These are phyloP conservation scores for Exocentrus adspersus DNA, from an alignment of 2,888 invertebrate species.

Conservation along the genomic window DNA sequence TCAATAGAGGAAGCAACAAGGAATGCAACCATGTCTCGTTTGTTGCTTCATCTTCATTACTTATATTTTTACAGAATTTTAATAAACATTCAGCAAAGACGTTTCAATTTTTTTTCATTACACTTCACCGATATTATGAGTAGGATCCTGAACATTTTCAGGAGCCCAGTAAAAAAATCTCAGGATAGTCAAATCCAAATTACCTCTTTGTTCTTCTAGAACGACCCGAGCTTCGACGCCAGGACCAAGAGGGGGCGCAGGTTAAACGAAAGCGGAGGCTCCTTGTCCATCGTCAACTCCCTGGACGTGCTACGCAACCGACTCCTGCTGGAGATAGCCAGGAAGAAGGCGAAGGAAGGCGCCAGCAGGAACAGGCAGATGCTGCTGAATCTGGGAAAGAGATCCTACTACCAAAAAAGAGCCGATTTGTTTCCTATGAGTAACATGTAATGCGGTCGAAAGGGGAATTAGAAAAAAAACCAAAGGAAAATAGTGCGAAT, in stretches of 20 bases:
- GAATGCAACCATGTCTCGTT: too few relatives aligned
- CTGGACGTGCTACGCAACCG: conserved; percentile 87
- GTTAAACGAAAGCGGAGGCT: conserved; percentile 49
- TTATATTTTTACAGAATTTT: too few relatives aligned
- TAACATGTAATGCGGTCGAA: conserved; percentile 47
- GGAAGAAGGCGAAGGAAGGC: conserved; percentile 83
- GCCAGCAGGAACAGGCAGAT: conserved; percentile 79
- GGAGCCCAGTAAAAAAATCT: too few relatives aligned
- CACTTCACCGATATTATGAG: too few relatives aligned
- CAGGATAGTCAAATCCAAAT: too few relatives aligned
- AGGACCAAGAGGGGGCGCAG: conserved; percentile 43
- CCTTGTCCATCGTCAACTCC: conserved; percentile 85
- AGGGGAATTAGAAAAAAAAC: conserved; percentile 15
- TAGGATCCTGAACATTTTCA: too few relatives aligned
- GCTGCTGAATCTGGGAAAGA: conserved; percentile 81
- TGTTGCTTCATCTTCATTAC: too few relatives aligned
- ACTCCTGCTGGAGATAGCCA: conserved; percentile 81
- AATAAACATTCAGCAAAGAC: too few relatives aligned
- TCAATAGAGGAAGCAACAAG: too few relatives aligned
- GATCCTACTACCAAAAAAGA: conserved; percentile 60
- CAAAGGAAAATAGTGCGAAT: neutral
- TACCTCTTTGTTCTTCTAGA: conserved; percentile 32
- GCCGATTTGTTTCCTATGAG: conserved; percentile 45
- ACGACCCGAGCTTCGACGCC: conserved; percentile 32
- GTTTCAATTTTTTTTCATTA: too few relatives aligned